Percentiles rank a stretch among this genome's conserved stretches.
These are phyloP conservation scores for Montifringilla adamsi DNA, from an alignment of 2,113 vertebrate genomes.

Conservation along the genomic window DNA sequence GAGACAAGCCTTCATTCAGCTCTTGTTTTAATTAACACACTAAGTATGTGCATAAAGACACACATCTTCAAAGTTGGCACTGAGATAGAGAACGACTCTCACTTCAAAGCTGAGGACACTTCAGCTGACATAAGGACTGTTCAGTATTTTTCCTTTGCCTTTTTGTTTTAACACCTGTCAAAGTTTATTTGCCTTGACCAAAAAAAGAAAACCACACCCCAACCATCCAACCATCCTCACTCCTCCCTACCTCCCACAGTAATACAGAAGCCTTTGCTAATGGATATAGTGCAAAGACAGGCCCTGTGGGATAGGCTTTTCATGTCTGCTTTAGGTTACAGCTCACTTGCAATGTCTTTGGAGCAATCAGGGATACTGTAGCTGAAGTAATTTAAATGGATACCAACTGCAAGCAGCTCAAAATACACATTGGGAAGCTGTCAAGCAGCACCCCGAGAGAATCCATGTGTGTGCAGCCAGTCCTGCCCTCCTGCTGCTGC, in stretches of 20 bases:
- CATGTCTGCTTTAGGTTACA: background rate
- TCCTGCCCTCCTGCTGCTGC: background rate
- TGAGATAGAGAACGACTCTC: background rate
- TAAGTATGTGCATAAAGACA: background rate
- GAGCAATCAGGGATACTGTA: background rate
- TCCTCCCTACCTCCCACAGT: background rate
- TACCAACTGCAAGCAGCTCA: background rate
- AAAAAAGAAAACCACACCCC: background rate
- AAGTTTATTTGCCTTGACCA: background rate
- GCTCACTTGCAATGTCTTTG: background rate
- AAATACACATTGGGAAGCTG: background rate
- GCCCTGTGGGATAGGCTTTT: background rate
- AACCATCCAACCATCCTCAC: background rate
- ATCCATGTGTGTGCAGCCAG: fast-evolving
- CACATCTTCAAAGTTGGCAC: background rate
- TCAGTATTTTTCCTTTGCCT: background rate
- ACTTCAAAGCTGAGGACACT: background rate
- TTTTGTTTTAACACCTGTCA: background rate
- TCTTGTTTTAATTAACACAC: background rate
- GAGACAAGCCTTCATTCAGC: background rate
- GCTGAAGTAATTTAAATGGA: background rate
- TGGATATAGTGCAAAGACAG: background rate
- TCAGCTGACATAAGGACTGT: background rate
- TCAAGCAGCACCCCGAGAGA: background rate
- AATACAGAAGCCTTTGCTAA: background rate